These are phyloP conservation scores for Ctenodactylus gundi DNA, from an alignment of 2,113 vertebrate species.

Conservation along the genomic window DNA sequence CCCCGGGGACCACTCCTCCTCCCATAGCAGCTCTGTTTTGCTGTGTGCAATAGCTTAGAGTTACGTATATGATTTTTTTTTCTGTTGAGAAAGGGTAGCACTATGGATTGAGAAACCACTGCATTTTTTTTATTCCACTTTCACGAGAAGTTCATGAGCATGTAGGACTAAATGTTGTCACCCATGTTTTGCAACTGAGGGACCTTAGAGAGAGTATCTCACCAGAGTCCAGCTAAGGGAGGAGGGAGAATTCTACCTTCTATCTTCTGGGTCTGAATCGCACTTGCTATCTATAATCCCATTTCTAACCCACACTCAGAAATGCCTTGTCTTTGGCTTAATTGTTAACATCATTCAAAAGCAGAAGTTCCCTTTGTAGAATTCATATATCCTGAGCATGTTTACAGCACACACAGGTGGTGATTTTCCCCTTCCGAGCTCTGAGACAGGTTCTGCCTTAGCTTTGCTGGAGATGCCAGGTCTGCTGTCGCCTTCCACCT, in stretches of 20 bases:
- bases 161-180: not conserved
- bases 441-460: not conserved
- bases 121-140: not conserved
- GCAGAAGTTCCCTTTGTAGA: not conserved
- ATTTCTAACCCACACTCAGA: not conserved
- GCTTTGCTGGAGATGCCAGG: not conserved
- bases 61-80: not conserved
- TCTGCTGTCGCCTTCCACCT: no score
- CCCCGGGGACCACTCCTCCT: not conserved
- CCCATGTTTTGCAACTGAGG: not conserved
- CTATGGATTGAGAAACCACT: conserved; percentile 43
- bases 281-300: no score
- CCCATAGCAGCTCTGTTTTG: not conserved
- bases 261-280: not conserved
- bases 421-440: not conserved
- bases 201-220: not conserved
- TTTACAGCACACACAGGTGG: not conserved
- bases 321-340: not conserved
- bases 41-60: not conserved
- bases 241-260: not conserved
- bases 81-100: conserved; percentile 11
- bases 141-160: not conserved
- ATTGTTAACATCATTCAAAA: not conserved
- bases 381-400: not conserved
- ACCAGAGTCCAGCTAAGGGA: not conserved